Evolutionary conservation across 2,113 vertebrate species (phyloP), one percentile per base, ranked within the genome.

Genomic region (Gymnorhina tibicen): DNA sequence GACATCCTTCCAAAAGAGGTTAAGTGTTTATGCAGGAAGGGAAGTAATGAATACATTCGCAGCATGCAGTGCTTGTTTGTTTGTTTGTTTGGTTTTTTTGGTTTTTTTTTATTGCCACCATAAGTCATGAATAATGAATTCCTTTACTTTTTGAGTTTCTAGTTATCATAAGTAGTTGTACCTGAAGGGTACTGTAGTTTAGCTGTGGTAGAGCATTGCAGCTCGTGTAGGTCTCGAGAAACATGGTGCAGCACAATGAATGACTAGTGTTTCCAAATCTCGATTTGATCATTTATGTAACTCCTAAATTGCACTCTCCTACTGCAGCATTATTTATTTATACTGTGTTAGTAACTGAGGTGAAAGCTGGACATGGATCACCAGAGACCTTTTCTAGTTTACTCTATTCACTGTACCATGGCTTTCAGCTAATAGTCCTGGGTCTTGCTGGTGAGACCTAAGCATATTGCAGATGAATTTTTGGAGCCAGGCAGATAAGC

Each of bases 351-450:
- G 16, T 20, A 56, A 41, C 42, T 63, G 23, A 81, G 47, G 33
- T 79, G 30, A 64, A 93, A 94, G 70, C 32, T 74, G 74, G 32
- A 60, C 70, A 56, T 32, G 18, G 55, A 32, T 87, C 64, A 75
- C 74, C 35, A 59, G 55, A 75, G 73, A 59, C 12, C 16, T 81
- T 59, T 69, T n/a, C 41, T 68, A 53, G 35, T 76, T 83, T 79
- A 35, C 3, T n/a, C 13, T n/a, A 8, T 42, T 12, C 27, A 24
- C 16, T 24, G 1, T 52, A 30, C 16, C 0, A 0, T 52, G 11
- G 10, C 75, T 94, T 74, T 23, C 26, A 77, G 2, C 32, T 60
- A 13, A 23, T 7, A 37, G 46, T 91, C 15, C 1, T 0, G 1
- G 4, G 3, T 66, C n/a, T 81, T 53, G 46, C 16, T 28, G 6